These are phyloP conservation scores for Acheta domesticus DNA, from an alignment of 2,888 invertebrate species.

Conservation along the genomic window DNA sequence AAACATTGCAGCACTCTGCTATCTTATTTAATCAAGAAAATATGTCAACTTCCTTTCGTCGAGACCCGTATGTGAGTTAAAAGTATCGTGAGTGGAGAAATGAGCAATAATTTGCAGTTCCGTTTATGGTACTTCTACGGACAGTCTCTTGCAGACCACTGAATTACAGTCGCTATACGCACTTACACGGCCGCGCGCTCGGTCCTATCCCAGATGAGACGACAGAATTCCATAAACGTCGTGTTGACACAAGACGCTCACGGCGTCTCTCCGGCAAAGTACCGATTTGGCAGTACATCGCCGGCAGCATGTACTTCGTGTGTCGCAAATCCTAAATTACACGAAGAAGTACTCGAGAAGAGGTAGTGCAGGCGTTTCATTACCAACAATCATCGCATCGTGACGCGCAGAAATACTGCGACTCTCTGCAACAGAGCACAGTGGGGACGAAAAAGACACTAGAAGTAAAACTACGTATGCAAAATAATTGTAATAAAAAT, in stretches of 20 bases:
- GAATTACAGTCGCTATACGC: background rate
- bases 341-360: background rate
- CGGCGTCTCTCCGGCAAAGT: background rate
- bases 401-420: background rate
- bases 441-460: too few species aligned
- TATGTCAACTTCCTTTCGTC: too few species aligned
- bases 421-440: too few species aligned
- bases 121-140: background rate
- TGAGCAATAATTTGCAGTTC: background rate
- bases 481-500: too few species aligned
- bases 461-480: too few species aligned
- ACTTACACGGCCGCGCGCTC: background rate
- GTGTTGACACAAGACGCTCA: background rate
- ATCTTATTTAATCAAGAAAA: too few species aligned
- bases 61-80: too few species aligned
- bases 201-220: constrained; percentile 3
- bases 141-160: background rate
- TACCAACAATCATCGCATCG: background rate
- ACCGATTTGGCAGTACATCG: background rate
- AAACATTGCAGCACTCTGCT: too few species aligned
- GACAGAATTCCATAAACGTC: background rate
- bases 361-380: background rate
- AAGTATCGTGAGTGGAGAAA: background rate
- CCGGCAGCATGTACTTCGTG: background rate
- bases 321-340: constrained; percentile 6